Evolutionary conservation across 2,888 invertebrate genomes (phyloP), one percentile per base, ranked within the genome.

Genomic region (Stenolophus ochropezus): DNA sequence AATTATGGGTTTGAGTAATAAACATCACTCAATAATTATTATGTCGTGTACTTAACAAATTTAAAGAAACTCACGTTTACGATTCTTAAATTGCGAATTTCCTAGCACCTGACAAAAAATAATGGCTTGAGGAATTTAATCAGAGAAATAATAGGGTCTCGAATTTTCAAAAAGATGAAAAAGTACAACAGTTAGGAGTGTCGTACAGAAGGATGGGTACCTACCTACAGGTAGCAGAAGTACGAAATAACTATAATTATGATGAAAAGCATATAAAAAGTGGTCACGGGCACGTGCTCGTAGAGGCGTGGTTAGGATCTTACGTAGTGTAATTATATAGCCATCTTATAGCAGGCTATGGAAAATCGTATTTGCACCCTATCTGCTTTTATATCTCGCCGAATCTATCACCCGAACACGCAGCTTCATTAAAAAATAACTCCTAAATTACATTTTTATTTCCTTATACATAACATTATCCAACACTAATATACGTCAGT

Each of bases 191-290:
- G 47, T 49, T 73, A 73, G 69, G 47, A 73, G 73, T 73, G 49
- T 69, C 65, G 65, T 69, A 69, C 65, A 69, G 65, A 69, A 69
- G 65, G 65, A 56, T 56, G 16, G 51, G 51, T 58, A 58, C 58
- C 51, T n/a, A 78, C 78, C 51, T 58, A 80, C 80, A 80, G 73
- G 73, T 73, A 80, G 80, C 73, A 42, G 51, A 80, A 65, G 49
- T 74, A 83, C 84, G 83, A 84, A 88, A 89, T 89, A 87, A 87
- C 88, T 89, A 88, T 89, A 89, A 89, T 89, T 89, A 89, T 87
- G 85, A 87, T 88, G 87, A 88, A 88, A 88, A 87, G 85, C 86
- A 87, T 87, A 87, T 87, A 87, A 88, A 88, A 87, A 87, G 87
- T 85, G 86, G 87, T 85, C 83, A 73, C 81, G 65, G 65, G 79